phyloP scores from a whole-genome alignment of 2,797 vertebrate genomes.

The Melanotaenia boesemani region DNA sequence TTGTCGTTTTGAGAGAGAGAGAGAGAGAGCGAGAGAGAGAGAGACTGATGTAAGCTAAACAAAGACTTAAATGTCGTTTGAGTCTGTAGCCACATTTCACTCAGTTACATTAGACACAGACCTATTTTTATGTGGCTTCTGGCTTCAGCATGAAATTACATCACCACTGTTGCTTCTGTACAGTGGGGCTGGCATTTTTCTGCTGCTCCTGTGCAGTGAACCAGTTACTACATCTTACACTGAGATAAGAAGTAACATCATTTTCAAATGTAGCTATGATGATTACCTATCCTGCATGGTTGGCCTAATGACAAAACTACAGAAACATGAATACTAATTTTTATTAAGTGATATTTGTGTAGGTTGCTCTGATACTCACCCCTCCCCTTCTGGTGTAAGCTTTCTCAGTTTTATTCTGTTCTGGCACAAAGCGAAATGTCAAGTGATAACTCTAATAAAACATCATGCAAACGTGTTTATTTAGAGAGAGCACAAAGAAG shows the following conservation, averaged over 20 bases:
- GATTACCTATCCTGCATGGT: too few relatives aligned
- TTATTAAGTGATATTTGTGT: background rate
- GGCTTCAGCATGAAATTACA: background rate
- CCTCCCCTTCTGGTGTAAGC: background rate
- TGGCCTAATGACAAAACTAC: background rate
- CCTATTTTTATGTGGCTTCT: slow-evolving; percentile 8
- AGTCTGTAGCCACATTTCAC: slow-evolving; percentile 39
- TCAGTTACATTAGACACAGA: slow-evolving; percentile 22
- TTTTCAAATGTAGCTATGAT: background rate
- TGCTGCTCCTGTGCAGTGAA: background rate
- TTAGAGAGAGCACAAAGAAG: too few relatives aligned
- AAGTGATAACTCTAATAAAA: too few relatives aligned
- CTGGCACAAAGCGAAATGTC: background rate
- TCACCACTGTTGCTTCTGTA: background rate
- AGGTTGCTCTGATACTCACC: background rate
- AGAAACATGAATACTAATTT: background rate
- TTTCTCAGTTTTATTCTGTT: background rate
- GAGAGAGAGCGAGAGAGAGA: background rate
- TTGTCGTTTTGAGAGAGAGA: background rate
- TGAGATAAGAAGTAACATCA: background rate
- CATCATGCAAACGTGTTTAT: too few relatives aligned
- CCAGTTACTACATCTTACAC: background rate
- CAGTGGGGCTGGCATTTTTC: background rate
- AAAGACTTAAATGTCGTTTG: background rate
- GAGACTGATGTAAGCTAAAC: slow-evolving; percentile 2